Evolutionary conservation across 2,113 vertebrate genomes (phyloP), one percentile per base, ranked within the genome.

Genomic region (Antennarius striatus): DNA sequence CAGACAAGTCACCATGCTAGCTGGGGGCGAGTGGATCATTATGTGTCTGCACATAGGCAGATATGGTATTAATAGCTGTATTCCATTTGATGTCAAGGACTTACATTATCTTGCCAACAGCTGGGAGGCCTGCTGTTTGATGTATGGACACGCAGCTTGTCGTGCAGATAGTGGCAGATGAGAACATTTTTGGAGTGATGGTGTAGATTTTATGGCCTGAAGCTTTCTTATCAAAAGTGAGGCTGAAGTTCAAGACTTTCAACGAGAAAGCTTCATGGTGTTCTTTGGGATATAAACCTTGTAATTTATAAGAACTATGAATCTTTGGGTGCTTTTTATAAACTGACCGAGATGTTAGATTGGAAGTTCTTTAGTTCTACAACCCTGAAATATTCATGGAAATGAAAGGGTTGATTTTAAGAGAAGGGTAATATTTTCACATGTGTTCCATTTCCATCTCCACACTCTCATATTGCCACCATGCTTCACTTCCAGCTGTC

Each of bases 31-130:
- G 57, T 50, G 61, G 79, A 75, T 87, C 79, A 75, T 84, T 78
- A 83, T 73, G 68, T 76, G 54, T 61, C 58, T 75, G 69, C 73
- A 68, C 65, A 74, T 66, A 63, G 58, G 69, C 74, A 81, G 81
- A 87, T 85, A 82, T 52, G 69, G 64, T 80, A 86, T 88, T 90
- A 86, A 88, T 86, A 79, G 71, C 77, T 47, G 46, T 80, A 73
- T 79, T 88, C 71, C 56, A 83, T 83, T 87, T 84, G 65, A 87
- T 87, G 77, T 87, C 75, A 71, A 78, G 70, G 60, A 56, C 81
- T 86, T 66, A 53, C 70, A 73, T 88, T 87, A 84, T 83, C 81
- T 81, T 43, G 65, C 81, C 66, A 83, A 61, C 70, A 80, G 83
- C 83, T 76, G 67, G 68, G 45, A 56, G 59, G 65, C 57, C 68